These are phyloP conservation scores for Nephrotoma flavescens DNA, from an alignment of 2,888 invertebrate genomes.

Conservation along the genomic window DNA sequence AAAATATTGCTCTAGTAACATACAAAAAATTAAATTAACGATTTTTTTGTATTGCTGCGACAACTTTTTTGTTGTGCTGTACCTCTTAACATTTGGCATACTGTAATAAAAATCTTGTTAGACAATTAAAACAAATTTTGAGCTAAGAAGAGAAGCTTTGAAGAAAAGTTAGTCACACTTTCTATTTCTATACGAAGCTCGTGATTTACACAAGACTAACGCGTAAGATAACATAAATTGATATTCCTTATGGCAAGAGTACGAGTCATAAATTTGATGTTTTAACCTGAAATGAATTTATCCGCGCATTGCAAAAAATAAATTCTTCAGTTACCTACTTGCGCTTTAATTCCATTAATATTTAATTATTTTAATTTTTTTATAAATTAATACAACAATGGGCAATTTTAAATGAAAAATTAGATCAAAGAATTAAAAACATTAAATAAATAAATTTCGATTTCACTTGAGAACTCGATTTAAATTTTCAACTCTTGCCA, in stretches of 20 bases:
- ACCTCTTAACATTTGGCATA: no score
- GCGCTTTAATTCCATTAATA: neutral
- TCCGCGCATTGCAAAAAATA: neutral
- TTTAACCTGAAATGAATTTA: neutral
- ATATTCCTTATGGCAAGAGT: neutral
- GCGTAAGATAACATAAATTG: neutral
- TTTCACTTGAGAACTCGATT: neutral
- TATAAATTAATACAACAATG: neutral
- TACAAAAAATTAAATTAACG: neutral
- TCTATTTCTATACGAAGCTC: neutral
- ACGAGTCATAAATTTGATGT: neutral
- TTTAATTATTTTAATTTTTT: neutral
- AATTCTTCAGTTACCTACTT: neutral
- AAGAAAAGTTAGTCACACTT: neutral
- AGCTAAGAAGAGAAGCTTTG: no score
- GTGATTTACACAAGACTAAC: neutral
- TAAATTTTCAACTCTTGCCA: neutral
- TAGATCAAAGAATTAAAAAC: neutral
- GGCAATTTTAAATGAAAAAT: neutral
- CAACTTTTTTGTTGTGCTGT: no score
- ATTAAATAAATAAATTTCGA: neutral
- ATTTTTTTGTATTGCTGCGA: no score
- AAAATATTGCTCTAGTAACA: neutral
- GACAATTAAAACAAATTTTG: no score
- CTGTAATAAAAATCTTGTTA: no score